Percentiles rank a stretch among this genome's conserved stretches.
Conservation (phyloP, 2,888 invertebrate genomes). For the Drosophila merina region DNA sequence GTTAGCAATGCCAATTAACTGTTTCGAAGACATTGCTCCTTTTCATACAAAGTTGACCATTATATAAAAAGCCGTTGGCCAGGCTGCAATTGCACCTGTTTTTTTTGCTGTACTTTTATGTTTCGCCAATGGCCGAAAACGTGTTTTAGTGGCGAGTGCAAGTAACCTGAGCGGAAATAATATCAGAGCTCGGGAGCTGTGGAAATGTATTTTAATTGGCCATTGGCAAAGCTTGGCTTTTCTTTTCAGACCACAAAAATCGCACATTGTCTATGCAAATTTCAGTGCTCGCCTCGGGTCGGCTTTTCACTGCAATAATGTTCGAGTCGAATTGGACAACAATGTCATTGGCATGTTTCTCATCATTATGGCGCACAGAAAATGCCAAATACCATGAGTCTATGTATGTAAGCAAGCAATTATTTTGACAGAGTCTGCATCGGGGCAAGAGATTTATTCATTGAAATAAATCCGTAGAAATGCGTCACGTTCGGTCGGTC, state of each 20-base stretch:
- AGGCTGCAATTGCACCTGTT: slow-evolving; percentile 20
- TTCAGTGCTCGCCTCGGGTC: background rate
- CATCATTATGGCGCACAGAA: slow-evolving; percentile 61
- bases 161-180: slow-evolving; percentile 65
- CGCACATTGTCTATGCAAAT: slow-evolving; percentile 51
- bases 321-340: slow-evolving; percentile 42
- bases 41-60: slow-evolving; percentile 27
- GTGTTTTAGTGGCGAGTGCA: slow-evolving; percentile 41
- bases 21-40: slow-evolving; percentile 35
- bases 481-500: slow-evolving; percentile 50
- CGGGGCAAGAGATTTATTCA: slow-evolving; percentile 28
- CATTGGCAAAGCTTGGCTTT: slow-evolving; percentile 46
- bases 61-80: slow-evolving; percentile 37
- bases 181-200: slow-evolving; percentile 31
- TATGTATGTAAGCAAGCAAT: slow-evolving; percentile 36
- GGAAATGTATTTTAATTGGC: slow-evolving; percentile 67
- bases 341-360: slow-evolving; percentile 73
- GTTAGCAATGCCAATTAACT: slow-evolving; percentile 30
- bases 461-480: slow-evolving; percentile 43
- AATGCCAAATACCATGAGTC: slow-evolving; percentile 52
- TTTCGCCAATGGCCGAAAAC: slow-evolving; percentile 25
- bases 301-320: slow-evolving; percentile 49
- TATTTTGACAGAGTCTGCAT: slow-evolving; percentile 35
- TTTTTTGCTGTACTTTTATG: slow-evolving; percentile 4
- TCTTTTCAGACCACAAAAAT: slow-evolving; percentile 40